Base-by-base conservation (phyloP, 2,113 vertebrate species). In the Pangasianodon hypophthalmus region DNA sequence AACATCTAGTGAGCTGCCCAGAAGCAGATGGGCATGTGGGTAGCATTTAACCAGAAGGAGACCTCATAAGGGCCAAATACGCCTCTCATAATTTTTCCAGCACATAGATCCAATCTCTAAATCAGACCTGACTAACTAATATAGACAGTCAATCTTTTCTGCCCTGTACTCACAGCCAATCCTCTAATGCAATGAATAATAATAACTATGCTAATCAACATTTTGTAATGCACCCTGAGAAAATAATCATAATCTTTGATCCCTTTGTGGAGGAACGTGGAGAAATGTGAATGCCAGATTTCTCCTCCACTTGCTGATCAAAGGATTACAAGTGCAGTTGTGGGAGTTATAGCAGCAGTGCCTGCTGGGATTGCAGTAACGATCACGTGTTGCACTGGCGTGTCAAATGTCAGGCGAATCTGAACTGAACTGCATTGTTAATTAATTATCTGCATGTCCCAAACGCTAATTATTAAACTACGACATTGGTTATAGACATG, bases 91-190 rank as follows among this genome's bases (percentile, higher is more conserved):
- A 11, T 18, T 41, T 73, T 86, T 21, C n/a, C 21, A 2, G 19
- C 52, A 4, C 21, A 16, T 26, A 6, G 58, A 83, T 16, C 41
- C 84, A 3, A n/a, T 54, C 64, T 73, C n/a, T 8, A 71, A 81
- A 83, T 69, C 46, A 56, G 79, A 69, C 62, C 14, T 88, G 87
- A 88, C 60, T 88, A 88, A 88, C 58, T 0, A 48, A 88, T 46
- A 67, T 16, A n/a, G 87, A 52, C 87, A 82, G 58, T 82, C 58
- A 67, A 81, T 88, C 58, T 88, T 82, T 88, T 37, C 75, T 21
- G 0, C 58, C 44, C 58, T 50, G 56, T 64, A 60, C 58, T 64
- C 18, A 7, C 48, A 46, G 16, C 24, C 64, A 44, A 46, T 44
- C 52, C 87, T 44, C 19, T 84, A 44, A 85, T 60, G 64, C 67